phyloP scores from a whole-genome alignment of 2,797 vertebrate genomes.

The Netta rufina region DNA sequence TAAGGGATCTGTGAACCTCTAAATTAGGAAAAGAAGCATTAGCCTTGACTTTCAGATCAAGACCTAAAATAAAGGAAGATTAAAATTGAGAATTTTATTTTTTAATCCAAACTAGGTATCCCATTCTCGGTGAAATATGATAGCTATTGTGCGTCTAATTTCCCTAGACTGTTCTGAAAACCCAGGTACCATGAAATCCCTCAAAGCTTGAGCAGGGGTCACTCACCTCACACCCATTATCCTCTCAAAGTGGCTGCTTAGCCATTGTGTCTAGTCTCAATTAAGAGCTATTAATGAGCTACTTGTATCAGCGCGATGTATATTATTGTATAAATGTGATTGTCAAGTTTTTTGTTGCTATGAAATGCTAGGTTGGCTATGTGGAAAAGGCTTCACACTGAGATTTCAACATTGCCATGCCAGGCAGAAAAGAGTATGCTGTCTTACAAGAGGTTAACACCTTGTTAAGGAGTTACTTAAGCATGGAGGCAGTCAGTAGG shows the following conservation, averaged over 20 bases:
- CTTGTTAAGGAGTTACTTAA: background rate
- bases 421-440: slow-evolving; percentile 40
- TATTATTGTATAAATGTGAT: slow-evolving; percentile 4
- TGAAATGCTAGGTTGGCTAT: background rate
- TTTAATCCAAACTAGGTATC: background rate
- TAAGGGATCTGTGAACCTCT: background rate
- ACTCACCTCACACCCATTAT: slow-evolving; percentile 44
- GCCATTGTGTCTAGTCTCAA: slow-evolving; percentile 31
- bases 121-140: background rate
- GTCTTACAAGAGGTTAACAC: background rate
- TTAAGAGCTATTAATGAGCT: slow-evolving; percentile 63
- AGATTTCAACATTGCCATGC: slow-evolving; percentile 22
- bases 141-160: slow-evolving; percentile 17
- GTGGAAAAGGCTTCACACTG: slow-evolving; percentile 7
- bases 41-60: background rate
- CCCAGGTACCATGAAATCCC: background rate
- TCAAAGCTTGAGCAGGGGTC: slow-evolving; percentile 23
- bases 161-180: slow-evolving; percentile 43
- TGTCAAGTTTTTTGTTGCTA: slow-evolving; percentile 37
- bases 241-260: slow-evolving; percentile 19
- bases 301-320: slow-evolving; percentile 10
- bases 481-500: background rate
- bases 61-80: background rate
- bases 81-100: background rate
- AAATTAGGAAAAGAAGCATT: background rate